Conservation (phyloP, 2,797 vertebrate genomes). For the Tokudaia tokunoshimensis region DNA sequence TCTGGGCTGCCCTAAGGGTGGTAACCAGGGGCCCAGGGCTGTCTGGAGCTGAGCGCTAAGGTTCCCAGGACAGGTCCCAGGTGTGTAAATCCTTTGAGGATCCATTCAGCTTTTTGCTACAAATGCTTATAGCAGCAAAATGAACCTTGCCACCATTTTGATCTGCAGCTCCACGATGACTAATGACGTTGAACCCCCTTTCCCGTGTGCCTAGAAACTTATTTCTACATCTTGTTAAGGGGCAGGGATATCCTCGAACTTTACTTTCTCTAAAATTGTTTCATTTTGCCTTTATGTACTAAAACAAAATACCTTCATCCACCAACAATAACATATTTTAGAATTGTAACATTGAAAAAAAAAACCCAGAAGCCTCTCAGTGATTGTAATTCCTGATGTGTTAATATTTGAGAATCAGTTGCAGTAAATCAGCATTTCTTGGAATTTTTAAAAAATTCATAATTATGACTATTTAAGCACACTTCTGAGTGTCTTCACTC, state of each 20-base stretch:
- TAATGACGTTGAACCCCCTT: neutral
- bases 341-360: neutral
- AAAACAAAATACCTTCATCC: neutral
- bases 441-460: neutral
- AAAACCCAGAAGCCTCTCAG: neutral
- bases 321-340: neutral
- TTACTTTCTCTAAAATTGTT: neutral
- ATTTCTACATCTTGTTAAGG: neutral
- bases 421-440: neutral
- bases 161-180: neutral
- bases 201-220: neutral
- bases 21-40: no score
- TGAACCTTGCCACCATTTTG: neutral
- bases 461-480: neutral
- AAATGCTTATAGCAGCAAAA: neutral
- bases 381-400: neutral
- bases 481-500: neutral
- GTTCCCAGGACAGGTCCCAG: neutral
- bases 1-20: no score
- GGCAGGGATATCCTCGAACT: neutral
- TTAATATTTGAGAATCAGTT: neutral
- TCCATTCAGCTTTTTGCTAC: neutral
- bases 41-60: no score
- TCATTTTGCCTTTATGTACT: neutral
- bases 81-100: neutral